Base-by-base conservation (phyloP, 2,797 vertebrate species). In the Macropus fuliginosus region DNA sequence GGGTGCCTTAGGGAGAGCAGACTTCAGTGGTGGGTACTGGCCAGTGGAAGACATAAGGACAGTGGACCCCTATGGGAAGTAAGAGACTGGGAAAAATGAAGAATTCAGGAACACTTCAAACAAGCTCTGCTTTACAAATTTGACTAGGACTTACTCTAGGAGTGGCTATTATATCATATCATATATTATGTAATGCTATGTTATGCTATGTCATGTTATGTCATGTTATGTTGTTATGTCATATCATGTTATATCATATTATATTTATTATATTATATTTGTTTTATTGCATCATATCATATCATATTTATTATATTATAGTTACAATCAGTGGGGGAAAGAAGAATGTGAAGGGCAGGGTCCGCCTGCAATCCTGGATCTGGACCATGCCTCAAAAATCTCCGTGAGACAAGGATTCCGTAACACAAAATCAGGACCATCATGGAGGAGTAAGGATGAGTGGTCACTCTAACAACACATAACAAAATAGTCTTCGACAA, bases 371-470 rank as follows among this genome's bases (percentile, higher is more conserved):
- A 16, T 24, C 4, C 24, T 2, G 5, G 55, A 34, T 24, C 31
- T 13, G 18, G 28, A 9, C 9, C 28, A 0, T 2, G 55, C 87
- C 24, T 12, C 9, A 16, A 13, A 57, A 29, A 3, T 90, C 56
- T 50, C 55, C 46, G 29, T 56, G 9, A 12, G 31, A 57, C 54
- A 92, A 56, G 87, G 13, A 57, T 31, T 50, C 34, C 59, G 8
- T 46, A 21, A 16, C 54, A 92, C 87, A 66, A 21, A 18, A 55
- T 0, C n/a, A 5, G 21, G 3, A 29, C 54, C 54, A 13, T 0
- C 0, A 24, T 3, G 2, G 2, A 62, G 56, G 54, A 13, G 4
- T 21, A n/a, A 52, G 10, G 9, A 4, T 31, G 46, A 55, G 46
- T 90, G 27, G 40, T 56, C 29, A 0, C 24, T 1, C 34, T 3